Conservation (phyloP, 2,888 invertebrate genomes). For the Nebria brevicollis region DNA sequence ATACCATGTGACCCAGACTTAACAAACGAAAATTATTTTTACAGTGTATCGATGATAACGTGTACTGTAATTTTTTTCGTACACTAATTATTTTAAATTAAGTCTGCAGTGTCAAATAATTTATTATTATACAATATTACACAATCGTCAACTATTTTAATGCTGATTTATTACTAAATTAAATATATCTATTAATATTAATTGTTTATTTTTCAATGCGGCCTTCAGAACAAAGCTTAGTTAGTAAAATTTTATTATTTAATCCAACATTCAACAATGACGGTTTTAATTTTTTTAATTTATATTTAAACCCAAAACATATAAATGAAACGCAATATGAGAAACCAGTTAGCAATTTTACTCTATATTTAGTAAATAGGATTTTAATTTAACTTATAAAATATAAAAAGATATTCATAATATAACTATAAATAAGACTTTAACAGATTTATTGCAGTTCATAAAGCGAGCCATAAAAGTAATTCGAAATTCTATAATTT, state of each 20-base stretch:
- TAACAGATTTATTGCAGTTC: too few relatives aligned
- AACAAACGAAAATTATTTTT: constrained; percentile 37
- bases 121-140: neutral
- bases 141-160: neutral
- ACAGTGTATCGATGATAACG: constrained; percentile 21
- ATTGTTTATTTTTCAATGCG: neutral
- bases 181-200: neutral
- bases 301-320: too few relatives aligned
- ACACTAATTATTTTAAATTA: neutral
- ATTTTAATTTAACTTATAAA: too few relatives aligned
- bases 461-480: too few relatives aligned
- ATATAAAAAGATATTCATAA: too few relatives aligned
- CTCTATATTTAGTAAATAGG: too few relatives aligned
- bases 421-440: too few relatives aligned
- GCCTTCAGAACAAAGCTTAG: neutral
- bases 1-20: constrained; percentile 33
- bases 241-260: neutral
- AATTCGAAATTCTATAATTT: too few relatives aligned
- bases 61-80: neutral
- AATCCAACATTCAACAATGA: neutral
- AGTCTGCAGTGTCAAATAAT: neutral
- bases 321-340: too few relatives aligned
- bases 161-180: neutral
- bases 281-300: neutral
- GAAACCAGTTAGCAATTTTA: too few relatives aligned